phyloP scores from a whole-genome alignment of 1,140 invertebrate genomes.

The Pseudoatta argentina region DNA sequence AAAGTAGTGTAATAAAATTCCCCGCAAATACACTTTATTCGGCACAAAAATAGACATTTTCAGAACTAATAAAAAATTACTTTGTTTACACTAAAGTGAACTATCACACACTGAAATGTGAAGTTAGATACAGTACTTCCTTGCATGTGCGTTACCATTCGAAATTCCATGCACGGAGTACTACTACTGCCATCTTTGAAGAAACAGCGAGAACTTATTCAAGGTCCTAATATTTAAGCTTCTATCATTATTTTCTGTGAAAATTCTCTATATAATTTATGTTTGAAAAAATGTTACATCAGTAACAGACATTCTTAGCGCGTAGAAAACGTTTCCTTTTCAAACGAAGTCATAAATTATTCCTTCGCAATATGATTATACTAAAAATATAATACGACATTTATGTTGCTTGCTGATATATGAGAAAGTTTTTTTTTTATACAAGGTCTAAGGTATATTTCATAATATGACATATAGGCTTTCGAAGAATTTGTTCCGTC shows the following conservation, averaged over 20 bases:
- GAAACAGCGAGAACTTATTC: no score
- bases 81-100: no score
- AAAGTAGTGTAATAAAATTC: no score
- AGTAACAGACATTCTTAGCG: neutral
- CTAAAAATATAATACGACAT: neutral
- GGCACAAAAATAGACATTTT: no score
- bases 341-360: conserved; percentile 33
- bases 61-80: no score
- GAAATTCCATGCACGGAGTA: no score
- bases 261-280: neutral
- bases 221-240: no score
- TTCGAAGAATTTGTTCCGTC: neutral
- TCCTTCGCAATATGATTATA: conserved; percentile 14
- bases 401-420: conserved; percentile 14
- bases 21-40: no score
- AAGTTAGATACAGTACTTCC: no score
- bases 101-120: no score
- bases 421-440: neutral
- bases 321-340: neutral
- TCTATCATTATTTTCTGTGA: neutral
- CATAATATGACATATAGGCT: neutral
- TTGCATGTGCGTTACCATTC: no score
- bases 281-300: neutral
- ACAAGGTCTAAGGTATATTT: neutral
- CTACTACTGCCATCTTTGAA: no score